phyloP scores from a whole-genome alignment of 37 sponge, comb jelly and placozoan species.

The Crambe crambe region DNA sequence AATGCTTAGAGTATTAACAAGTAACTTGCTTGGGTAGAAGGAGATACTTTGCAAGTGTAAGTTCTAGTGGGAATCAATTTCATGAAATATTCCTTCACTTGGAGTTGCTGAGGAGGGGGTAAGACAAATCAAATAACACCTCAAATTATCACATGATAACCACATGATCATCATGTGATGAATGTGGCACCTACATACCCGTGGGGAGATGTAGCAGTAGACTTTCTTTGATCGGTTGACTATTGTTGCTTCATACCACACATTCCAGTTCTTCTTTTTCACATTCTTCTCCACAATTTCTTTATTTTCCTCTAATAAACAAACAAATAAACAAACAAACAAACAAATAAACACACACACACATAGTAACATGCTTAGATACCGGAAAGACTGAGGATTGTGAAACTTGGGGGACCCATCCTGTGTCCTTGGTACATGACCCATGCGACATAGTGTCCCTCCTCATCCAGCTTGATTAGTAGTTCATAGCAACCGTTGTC shows the following conservation, averaged over 20 bases:
- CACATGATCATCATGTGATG: not conserved
- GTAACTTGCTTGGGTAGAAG: constrained; percentile 64
- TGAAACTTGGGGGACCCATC: constrained; percentile 26
- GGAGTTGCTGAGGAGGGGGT: constrained; percentile 61
- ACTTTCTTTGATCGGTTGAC: constrained; percentile 55
- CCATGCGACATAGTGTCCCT: constrained; percentile 58
- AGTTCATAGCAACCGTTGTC: constrained; percentile 43
- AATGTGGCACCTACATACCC: too few relatives aligned
- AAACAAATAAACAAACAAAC: not conserved
- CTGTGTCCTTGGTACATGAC: constrained; percentile 47
- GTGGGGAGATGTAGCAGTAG: constrained; percentile 79
- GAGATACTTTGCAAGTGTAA: constrained; percentile 73
- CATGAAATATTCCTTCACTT: constrained; percentile 74
- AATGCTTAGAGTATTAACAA: not conserved
- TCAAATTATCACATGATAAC: not conserved
- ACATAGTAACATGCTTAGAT: not conserved
- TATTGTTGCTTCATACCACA: constrained; percentile 59
- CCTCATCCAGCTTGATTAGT: constrained; percentile 51
- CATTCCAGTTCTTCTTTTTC: constrained; percentile 36
- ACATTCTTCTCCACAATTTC: constrained; percentile 59
- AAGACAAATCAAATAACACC: not conserved
- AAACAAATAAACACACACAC: not conserved
- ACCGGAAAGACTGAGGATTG: constrained; percentile 34
- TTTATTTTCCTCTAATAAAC: constrained; percentile 23
- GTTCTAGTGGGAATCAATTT: constrained; percentile 68